These are phyloP conservation scores for Lagocephalus sceleratus DNA, from an alignment of 2,797 vertebrate species.

Conservation along the genomic window DNA sequence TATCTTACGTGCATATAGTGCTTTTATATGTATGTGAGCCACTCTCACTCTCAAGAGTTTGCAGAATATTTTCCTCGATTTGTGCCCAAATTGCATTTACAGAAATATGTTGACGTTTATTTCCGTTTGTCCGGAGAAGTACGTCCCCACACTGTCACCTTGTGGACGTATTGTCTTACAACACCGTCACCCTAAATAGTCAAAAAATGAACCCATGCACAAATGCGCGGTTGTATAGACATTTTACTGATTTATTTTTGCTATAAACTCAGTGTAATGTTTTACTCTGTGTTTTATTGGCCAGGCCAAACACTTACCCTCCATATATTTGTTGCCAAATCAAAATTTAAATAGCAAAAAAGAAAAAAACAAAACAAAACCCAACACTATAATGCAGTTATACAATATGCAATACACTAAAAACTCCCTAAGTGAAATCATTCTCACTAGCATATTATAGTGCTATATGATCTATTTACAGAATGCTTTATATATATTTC, in stretches of 20 bases:
- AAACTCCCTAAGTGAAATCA: conserved; percentile 65
- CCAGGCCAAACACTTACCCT: conserved; percentile 52
- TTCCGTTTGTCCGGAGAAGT: too few species aligned
- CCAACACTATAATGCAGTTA: conserved; percentile 77
- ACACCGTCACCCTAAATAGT: not conserved
- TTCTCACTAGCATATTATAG: conserved; percentile 63
- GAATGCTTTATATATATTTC: conserved; percentile 63
- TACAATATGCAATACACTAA: conserved; percentile 77
- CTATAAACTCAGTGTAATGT: conserved; percentile 68
- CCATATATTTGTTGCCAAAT: conserved; percentile 67
- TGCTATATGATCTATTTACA: conserved; percentile 67
- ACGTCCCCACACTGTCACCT: not conserved
- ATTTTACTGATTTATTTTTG: conserved; percentile 76
- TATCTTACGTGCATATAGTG: too few species aligned
- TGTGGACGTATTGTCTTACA: too few species aligned
- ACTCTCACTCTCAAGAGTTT: too few species aligned
- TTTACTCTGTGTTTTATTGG: conserved; percentile 60
- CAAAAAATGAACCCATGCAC: conserved; percentile 5
- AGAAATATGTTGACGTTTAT: not conserved
- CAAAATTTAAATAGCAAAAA: conserved; percentile 84
- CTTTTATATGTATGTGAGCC: too few species aligned
- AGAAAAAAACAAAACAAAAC: conserved; percentile 9
- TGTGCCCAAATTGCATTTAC: not conserved
- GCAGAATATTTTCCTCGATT: too few species aligned
- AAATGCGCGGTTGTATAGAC: conserved; percentile 54